Base-by-base conservation (phyloP, 2,888 invertebrate genomes). In the Mesoligia furuncula region DNA sequence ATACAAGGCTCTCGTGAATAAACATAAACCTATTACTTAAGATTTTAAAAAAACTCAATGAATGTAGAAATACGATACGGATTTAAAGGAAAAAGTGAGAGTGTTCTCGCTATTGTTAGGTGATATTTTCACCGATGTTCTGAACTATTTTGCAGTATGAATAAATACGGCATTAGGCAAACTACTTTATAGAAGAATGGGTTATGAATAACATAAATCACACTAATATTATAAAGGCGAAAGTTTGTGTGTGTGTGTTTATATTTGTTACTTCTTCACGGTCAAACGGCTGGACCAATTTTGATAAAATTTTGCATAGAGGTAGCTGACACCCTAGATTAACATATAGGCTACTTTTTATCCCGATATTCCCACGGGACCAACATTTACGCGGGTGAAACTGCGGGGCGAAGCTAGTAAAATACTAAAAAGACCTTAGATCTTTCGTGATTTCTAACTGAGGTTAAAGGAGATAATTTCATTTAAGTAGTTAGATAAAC, bases 401-500 rank as follows among this genome's bases (percentile, higher is more conserved):
- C n/a, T n/a, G n/a, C n/a, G n/a, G n/a, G n/a, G n/a, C n/a, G n/a
- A n/a, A n/a, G n/a, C n/a, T n/a, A n/a, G n/a, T n/a, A 27, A 51
- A 59, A 57, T 36, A 66, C n/a, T 39, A 66, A 31, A 39, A 31
- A 73, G 59, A 54, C 42, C 86, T 85, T 90, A 89, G 88, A 89
- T 90, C 90, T 91, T 92, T 90, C 78, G 84, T 85, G 81, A 89
- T 90, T 88, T 83, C 83, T 85, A 79, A 80, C 86, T 84, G 83
- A 90, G 89, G 87, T 91, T 93, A 92, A 91, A 90, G 89, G 89
- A 87, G 86, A 91, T 92, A 92, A 93, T 92, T 91, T 84, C 83
- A 89, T 88, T 92, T 88, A 90, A 90, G 90, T 89, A 80, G 75
- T 64, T 80, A 80, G 73, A 73, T 75, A 90, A 88, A 91, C 87